These are phyloP conservation scores for Rhinolophus ferrumequinum DNA, from an alignment of 2,113 vertebrate genomes.

Conservation along the genomic window DNA sequence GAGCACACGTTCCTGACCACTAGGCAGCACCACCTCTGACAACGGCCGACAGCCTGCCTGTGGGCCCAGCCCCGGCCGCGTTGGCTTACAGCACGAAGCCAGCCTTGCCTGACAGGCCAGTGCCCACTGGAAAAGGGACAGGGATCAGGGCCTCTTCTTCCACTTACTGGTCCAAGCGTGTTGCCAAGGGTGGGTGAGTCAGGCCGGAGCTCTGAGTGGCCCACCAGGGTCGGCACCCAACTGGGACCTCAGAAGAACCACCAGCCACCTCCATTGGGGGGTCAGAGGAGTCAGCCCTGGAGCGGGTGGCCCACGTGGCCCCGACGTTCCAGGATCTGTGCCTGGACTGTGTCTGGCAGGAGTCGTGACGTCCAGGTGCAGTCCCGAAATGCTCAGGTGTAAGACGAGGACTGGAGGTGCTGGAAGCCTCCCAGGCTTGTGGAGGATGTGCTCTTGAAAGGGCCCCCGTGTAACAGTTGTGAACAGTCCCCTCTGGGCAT, in stretches of 20 bases:
- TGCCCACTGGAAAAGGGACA: neutral
- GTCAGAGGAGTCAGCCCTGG: neutral
- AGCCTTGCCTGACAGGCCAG: neutral
- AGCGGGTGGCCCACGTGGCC: neutral
- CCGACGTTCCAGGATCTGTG: neutral
- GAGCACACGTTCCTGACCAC: rapidly evolving
- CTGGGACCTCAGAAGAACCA: neutral
- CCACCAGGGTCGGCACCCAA: neutral
- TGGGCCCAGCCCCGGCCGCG: neutral
- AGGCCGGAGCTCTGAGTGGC: neutral
- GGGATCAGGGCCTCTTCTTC: neutral
- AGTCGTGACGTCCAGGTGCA: rapidly evolving
- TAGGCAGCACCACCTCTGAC: neutral
- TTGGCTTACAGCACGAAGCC: neutral
- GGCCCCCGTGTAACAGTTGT: rapidly evolving
- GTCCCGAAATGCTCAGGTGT: neutral
- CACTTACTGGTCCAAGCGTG: neutral
- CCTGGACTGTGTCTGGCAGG: neutral
- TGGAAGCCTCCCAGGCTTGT: neutral
- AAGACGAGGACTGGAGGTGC: neutral
- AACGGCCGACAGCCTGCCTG: rapidly evolving
- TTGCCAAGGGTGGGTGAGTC: neutral
- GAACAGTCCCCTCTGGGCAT: neutral
- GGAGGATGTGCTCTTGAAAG: neutral
- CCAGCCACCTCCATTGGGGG: neutral